Evolutionary conservation across 2,113 vertebrate genomes (phyloP).

Genomic region (Otocyon megalotis): DNA sequence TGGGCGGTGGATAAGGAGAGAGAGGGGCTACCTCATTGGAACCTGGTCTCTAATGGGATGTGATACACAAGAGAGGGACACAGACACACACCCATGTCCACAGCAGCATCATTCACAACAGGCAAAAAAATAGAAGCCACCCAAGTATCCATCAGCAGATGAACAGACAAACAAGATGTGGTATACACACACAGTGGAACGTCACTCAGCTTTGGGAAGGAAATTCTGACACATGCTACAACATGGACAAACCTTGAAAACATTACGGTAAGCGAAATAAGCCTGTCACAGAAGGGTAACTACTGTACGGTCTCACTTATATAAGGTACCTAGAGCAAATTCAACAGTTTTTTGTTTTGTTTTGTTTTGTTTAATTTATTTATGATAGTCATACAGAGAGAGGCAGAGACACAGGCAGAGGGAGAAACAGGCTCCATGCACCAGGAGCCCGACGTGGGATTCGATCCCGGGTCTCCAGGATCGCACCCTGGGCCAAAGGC

Average conservation of each 20-base stretch:
- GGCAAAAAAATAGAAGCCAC: background rate
- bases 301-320: background rate
- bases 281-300: background rate
- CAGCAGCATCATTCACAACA: background rate
- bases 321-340: background rate
- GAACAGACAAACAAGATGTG: background rate
- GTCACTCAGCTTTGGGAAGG: background rate
- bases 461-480: too few species aligned
- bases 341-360: too few species aligned
- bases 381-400: too few species aligned
- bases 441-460: too few species aligned
- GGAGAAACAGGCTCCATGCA: too few species aligned
- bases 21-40: background rate
- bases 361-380: too few species aligned
- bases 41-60: background rate
- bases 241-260: background rate
- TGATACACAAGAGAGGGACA: background rate
- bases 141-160: background rate
- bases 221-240: background rate
- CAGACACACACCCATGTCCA: background rate
- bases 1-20: background rate
- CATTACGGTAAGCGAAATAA: background rate
- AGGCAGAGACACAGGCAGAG: too few species aligned
- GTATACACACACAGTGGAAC: background rate
- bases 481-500: too few species aligned